Evolutionary conservation across 2,888 invertebrate species (phyloP), one percentile per base, ranked within the genome.

Genomic region (Eremobia ochroleuca): DNA sequence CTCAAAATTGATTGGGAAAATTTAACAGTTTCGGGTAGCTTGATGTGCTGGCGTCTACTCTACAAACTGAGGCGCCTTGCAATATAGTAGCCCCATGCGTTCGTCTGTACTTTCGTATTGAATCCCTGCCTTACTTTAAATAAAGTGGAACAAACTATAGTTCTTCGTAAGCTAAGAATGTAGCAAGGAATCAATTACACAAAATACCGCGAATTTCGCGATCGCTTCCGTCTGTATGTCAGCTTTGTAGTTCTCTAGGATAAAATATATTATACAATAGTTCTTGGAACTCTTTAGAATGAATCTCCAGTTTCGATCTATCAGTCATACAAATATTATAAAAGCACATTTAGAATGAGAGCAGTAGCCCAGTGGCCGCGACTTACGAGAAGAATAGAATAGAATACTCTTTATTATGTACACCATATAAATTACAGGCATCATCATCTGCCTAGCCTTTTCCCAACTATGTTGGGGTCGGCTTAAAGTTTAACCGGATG

Each of bases 221-320:
- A 49, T 64, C 0, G 8, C 55, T 75, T 75, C 55, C 82, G 75
- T 34, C 55, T 62, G 6, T 11, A 37, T 25, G 15, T 15, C 2
- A 8, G 55, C 76, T 82, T 82, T 82, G 76, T 82, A 75, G 62
- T 82, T 37, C 4, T 73, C 8, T 40, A 34, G 2, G 18, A n/a
- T 40, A 40, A 25, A 34, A 62, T 31, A 15, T 25, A 34, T 49
- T 40, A 2, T n/a, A n/a, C n/a, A n/a, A n/a, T 13, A 34, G 25
- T 64, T 78, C 46, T 75, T 49, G 2, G 37, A 82, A 55, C 13
- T 31, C 18, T 82, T 64, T 2, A 59, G 1, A 40, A 15, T 62
- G 11, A 52, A 28, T 62, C 11, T 62, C 18, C 11, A n/a, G 34
- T 8, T 13, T 3, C 40, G 31, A 76, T 8, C 21, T 31, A 18